Percentiles rank a stretch among this genome's conserved stretches.
Evolutionary conservation across 2,888 invertebrate genomes (phyloP).

Genomic region (Dicranocentrus wangi): DNA sequence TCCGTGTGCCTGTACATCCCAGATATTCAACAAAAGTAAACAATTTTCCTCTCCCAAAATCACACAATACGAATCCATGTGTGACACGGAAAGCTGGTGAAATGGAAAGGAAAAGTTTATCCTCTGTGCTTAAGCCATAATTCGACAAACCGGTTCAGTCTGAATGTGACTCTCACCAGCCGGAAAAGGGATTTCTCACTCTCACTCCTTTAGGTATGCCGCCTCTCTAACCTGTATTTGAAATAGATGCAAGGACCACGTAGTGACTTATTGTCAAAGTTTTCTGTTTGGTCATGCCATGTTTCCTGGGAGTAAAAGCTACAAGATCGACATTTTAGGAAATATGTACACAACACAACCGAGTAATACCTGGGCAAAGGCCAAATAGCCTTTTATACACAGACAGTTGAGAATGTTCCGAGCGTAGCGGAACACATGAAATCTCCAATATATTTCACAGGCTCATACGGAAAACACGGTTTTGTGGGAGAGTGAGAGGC

Average conservation of each 20-base stretch:
- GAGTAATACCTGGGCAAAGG: constrained; percentile 53
- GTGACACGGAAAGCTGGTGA: constrained; percentile 32
- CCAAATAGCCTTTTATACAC: constrained; percentile 32
- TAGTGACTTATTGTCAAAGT: constrained; percentile 44
- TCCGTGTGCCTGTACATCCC: constrained; percentile 36
- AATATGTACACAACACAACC: not conserved
- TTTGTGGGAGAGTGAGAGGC: too few species aligned
- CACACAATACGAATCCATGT: not conserved
- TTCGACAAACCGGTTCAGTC: constrained; percentile 42
- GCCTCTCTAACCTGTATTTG: constrained; percentile 3
- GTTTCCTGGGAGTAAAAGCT: constrained; percentile 23
- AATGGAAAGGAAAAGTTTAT: constrained; percentile 48
- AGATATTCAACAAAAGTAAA: constrained; percentile 56
- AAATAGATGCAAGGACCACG: constrained; percentile 7
- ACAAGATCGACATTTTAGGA: constrained; percentile 10
- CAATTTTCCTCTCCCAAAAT: constrained; percentile 35
- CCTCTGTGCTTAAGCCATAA: constrained; percentile 39
- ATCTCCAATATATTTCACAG: too few species aligned
- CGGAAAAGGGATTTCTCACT: constrained; percentile 60
- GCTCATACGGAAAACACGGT: too few species aligned
- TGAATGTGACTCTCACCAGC: constrained; percentile 40
- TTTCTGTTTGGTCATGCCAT: constrained; percentile 41
- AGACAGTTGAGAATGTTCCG: not conserved
- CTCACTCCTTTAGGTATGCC: constrained; percentile 21
- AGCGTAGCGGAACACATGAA: too few species aligned